phyloP scores from a whole-genome alignment of 2,113 vertebrate species.

The Manacus vitellinus region DNA sequence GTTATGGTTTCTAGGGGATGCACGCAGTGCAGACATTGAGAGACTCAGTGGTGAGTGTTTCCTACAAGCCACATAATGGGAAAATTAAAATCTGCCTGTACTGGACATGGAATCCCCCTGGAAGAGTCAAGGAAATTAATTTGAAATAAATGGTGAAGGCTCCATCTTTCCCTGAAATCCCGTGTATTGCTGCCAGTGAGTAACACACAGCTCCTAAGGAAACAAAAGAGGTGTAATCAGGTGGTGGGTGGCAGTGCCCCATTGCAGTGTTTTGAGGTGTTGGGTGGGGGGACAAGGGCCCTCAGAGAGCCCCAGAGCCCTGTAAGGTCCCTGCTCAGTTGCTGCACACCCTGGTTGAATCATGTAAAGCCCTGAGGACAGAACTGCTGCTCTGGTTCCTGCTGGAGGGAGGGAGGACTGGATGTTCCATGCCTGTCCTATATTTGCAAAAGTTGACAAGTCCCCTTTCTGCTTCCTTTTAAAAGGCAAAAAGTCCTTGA shows the following conservation, averaged over 20 bases:
- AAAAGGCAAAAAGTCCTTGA: background rate
- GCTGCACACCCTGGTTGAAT: background rate
- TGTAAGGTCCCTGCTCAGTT: background rate
- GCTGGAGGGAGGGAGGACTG: background rate
- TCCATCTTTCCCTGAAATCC: background rate
- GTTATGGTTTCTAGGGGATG: background rate
- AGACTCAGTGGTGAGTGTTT: background rate
- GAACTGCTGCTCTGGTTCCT: background rate
- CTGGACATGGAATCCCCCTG: background rate
- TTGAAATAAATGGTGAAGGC: background rate
- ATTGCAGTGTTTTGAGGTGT: background rate
- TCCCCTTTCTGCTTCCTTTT: background rate
- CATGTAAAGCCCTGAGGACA: rapidly evolving
- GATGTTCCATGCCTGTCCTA: background rate
- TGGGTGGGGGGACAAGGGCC: background rate
- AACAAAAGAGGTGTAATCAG: background rate
- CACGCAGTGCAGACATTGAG: background rate
- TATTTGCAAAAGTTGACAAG: background rate
- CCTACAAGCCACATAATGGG: background rate
- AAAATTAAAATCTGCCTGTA: background rate
- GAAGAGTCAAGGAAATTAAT: background rate
- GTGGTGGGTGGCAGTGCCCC: background rate
- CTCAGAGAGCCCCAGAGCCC: background rate
- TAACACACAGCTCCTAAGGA: background rate
- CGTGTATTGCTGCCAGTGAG: background rate